These are phyloP conservation scores for Platanista minor DNA, from an alignment of 2,113 vertebrate species.

Conservation along the genomic window DNA sequence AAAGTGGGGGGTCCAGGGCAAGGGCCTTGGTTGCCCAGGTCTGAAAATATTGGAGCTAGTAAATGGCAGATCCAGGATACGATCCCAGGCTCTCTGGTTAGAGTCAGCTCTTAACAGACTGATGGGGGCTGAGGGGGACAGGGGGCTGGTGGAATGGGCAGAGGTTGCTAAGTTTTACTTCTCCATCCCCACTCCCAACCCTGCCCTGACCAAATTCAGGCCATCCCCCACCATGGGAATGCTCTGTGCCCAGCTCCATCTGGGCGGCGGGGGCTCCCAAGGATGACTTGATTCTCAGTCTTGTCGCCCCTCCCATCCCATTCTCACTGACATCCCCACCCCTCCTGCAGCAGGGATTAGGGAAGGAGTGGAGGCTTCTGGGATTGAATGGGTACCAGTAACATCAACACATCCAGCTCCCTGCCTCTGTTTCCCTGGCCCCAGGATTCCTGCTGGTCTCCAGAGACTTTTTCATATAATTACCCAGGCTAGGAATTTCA, in stretches of 20 bases:
- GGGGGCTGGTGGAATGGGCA: neutral
- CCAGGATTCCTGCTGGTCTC: conserved; percentile 39
- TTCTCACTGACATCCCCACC: neutral
- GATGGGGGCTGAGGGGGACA: neutral
- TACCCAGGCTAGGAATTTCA: conserved; percentile 66
- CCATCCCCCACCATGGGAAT: neutral
- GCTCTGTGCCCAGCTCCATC: neutral
- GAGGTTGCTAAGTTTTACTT: neutral
- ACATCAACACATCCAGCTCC: neutral
- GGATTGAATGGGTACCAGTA: neutral
- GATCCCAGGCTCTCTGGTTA: neutral
- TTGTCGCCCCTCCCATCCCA: neutral
- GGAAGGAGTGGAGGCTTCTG: neutral
- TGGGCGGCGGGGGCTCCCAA: neutral
- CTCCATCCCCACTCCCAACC: neutral
- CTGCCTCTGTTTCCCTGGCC: conserved; percentile 16
- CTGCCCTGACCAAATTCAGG: neutral
- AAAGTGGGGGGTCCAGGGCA: neutral
- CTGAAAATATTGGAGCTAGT: neutral
- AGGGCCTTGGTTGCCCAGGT: neutral
- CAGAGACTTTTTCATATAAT: conserved; percentile 57
- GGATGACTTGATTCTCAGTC: neutral
- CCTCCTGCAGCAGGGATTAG: neutral
- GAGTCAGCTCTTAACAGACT: neutral
- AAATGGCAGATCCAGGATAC: neutral